Evolutionary conservation across 2,888 invertebrate species (phyloP), one percentile per base, ranked within the genome.

Genomic region (Mythimna impura): DNA sequence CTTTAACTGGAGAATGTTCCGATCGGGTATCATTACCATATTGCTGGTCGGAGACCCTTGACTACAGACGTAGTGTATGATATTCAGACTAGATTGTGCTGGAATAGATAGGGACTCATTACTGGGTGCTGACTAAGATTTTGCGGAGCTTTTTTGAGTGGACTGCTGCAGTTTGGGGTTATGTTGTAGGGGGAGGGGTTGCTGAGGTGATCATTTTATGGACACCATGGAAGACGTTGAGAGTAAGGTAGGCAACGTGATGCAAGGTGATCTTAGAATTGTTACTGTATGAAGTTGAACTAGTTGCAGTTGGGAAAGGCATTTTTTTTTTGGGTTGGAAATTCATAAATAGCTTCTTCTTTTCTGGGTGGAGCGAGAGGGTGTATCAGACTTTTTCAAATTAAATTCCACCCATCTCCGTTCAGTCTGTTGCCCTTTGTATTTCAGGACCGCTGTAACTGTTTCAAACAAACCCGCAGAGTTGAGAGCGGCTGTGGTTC

Each of bases 11-110:
- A 90, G 93, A 92, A 92, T 93, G 92, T 91, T 87, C 90, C 92
- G 93, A 93, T 94, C 93, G 93, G 89, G 89, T 91, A 92, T 90
- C 93, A 94, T 95, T 95, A 94, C 93, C 95, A 94, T 94, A 94
- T 90, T 89, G 90, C 90, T 88, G 86, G 89, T 89, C 89, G 91
- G 92, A 91, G 83, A 90, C 91, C 88, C 93, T 94, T 85, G 88
- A 90, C 87, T 85, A 84, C 91, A 92, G 92, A 88, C 92, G 78
- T 82, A 84, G 84, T 86, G 86, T 81, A 86, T 89, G 90, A 91
- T 92, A 90, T 89, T 87, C 89, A 86, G 89, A 79, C 87, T 87
- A 91, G 92, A 93, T 92, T 91, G 89, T 89, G 83, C 87, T 89
- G 88, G 91, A 91, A 91, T 91, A 92, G 93, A 93, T 93, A 90